Evolutionary conservation across 2,888 invertebrate species (phyloP), one percentile per base, ranked within the genome.

Genomic region (Melipona beecheii): DNA sequence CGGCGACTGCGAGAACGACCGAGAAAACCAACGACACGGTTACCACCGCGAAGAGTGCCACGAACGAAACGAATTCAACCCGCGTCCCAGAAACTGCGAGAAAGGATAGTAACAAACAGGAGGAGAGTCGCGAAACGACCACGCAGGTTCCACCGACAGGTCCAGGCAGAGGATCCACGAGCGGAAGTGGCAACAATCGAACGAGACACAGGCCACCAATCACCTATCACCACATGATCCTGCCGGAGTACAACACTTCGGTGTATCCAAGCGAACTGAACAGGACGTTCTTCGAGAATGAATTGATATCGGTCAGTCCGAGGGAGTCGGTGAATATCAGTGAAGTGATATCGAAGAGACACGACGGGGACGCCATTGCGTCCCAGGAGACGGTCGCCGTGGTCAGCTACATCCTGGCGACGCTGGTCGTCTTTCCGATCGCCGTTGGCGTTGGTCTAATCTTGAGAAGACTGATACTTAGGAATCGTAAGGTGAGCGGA

Each of bases 351-450:
- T 92, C 93, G 69, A 93, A 92, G 85, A 90, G 93, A 62, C 94
- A 93, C 91, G 93, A 94, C 84, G 93, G 92, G 64, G 94, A 94
- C 87, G 89, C 92, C 43, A 92, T 94, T 54, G 94, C 92, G 31
- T 92, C 92, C 15, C 94, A 94, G 83, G 94, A 94, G 79, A 94
- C 94, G 31, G 93, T 94, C n/a, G 93, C 94, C 52, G 93, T 94
- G 56, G 94, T 94, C 85, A 94, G 94, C 81, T 95, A 95, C 89
- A 93, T 95, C 71, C 90, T 95, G 73, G 94, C 94, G 31, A 94
- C 94, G 49, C 92, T 95, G 83, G 94, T 94, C 76, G 93, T 95
- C 65, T 94, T 95, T 85, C 95, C 95, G 56, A 93, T 95, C 77
- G 93, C 95, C 81, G 93, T 95, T 85, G 95, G 95, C 83, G 93